Evolutionary conservation across 2,888 invertebrate species (phyloP).

Genomic region (Acanthosoma haemorrhoidale): DNA sequence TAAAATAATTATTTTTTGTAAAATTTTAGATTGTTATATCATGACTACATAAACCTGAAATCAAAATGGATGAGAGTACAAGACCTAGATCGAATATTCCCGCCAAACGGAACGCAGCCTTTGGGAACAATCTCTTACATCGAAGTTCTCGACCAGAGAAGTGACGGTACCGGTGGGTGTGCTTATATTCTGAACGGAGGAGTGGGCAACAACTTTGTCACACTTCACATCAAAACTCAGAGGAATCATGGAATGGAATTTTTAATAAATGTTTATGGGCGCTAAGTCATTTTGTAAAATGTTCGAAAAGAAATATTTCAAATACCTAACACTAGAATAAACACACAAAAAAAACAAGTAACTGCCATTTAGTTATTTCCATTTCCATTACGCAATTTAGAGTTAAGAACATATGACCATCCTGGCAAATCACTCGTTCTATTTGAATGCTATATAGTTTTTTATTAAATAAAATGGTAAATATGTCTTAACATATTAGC

Average conservation of each 20-base stretch:
- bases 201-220: neutral
- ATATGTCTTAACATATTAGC: too few relatives aligned
- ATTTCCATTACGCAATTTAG: too few relatives aligned
- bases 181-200: conserved; percentile 1
- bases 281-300: too few relatives aligned
- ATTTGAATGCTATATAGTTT: too few relatives aligned
- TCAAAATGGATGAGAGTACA: conserved; percentile 25
- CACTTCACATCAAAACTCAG: conserved; percentile 6
- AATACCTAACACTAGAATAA: too few relatives aligned
- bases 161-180: neutral
- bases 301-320: too few relatives aligned
- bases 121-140: neutral
- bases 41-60: neutral
- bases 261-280: neutral
- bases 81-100: neutral
- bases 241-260: conserved; percentile 15
- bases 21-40: neutral
- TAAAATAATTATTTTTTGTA: too few relatives aligned
- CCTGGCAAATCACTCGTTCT: too few relatives aligned
- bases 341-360: too few relatives aligned
- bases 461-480: too few relatives aligned
- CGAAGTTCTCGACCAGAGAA: conserved; percentile 7
- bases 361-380: too few relatives aligned
- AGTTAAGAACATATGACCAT: too few relatives aligned
- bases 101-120: neutral